Evolutionary conservation across 2,797 vertebrate genomes (phyloP).

Genomic region (Anolis apletophallus): DNA sequence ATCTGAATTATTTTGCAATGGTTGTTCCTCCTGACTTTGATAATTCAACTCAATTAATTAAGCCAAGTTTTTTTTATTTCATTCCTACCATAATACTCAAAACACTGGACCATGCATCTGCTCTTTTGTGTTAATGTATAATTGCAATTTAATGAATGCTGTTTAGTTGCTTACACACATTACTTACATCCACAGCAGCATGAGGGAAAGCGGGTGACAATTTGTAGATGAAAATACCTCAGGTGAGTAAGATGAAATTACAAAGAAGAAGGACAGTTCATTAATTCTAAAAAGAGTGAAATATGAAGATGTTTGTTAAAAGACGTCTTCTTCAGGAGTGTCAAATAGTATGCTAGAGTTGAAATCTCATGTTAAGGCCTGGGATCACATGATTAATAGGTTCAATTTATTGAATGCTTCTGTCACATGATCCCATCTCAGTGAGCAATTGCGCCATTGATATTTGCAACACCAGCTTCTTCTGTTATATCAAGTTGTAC

Average conservation of each 20-base stretch:
- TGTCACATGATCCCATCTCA: neutral
- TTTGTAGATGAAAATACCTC: conserved; percentile 17
- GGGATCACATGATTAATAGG: neutral
- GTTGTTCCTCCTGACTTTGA: neutral
- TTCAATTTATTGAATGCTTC: neutral
- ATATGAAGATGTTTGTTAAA: neutral
- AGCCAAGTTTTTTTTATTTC: neutral
- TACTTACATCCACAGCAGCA: neutral
- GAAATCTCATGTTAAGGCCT: neutral
- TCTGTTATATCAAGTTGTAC: neutral
- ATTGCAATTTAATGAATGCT: conserved; percentile 40
- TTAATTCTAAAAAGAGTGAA: conserved; percentile 11
- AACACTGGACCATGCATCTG: neutral
- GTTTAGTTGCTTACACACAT: conserved; percentile 27
- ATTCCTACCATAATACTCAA: conserved; percentile 39
- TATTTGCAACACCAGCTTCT: neutral
- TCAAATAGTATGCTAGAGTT: neutral
- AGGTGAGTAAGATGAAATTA: conserved; percentile 36
- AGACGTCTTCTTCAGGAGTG: neutral
- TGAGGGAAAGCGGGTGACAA: conserved; percentile 32
- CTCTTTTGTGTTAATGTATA: conserved; percentile 16
- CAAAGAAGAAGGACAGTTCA: conserved; percentile 2
- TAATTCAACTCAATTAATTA: conserved; percentile 30
- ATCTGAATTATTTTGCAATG: conserved; percentile 7
- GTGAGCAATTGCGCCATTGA: neutral